Conservation (phyloP, 2,797 vertebrate genomes). For the Hipposideros larvatus region DNA sequence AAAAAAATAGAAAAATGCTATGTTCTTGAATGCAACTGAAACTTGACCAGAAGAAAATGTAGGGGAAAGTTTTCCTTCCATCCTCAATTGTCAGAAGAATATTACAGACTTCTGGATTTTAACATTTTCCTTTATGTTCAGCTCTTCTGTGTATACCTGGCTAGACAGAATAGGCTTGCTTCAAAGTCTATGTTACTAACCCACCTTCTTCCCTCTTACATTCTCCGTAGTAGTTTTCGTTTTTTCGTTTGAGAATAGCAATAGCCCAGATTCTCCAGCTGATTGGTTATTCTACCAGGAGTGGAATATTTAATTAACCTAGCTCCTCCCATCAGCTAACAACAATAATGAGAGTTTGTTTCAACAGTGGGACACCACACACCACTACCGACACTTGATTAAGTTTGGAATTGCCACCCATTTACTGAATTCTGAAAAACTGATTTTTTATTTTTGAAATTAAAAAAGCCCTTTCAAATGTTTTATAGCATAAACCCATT, state of each 20-base stretch:
- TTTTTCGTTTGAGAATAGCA: conserved; percentile 31
- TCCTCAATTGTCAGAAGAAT: neutral
- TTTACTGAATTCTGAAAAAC: conserved; percentile 18
- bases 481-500: neutral
- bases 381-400: neutral
- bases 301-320: conserved; percentile 76
- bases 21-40: neutral
- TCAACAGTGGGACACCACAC: conserved; percentile 33
- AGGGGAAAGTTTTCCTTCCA: neutral
- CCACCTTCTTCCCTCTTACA: neutral
- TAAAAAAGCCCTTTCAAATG: conserved; percentile 1
- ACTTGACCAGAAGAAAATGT: neutral
- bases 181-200: neutral
- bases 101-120: neutral
- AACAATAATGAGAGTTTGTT: conserved; percentile 59
- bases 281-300: conserved; percentile 34
- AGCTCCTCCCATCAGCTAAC: conserved; percentile 48
- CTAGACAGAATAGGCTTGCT: neutral
- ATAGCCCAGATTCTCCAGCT: conserved; percentile 52
- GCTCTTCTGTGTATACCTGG: neutral
- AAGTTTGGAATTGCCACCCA: conserved; percentile 18
- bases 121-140: neutral
- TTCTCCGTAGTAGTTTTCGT: conserved; percentile 47
- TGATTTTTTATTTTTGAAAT: neutral
- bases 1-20: neutral